Evolutionary conservation across 2,113 vertebrate genomes (phyloP).

Genomic region (Scopus umbretta): DNA sequence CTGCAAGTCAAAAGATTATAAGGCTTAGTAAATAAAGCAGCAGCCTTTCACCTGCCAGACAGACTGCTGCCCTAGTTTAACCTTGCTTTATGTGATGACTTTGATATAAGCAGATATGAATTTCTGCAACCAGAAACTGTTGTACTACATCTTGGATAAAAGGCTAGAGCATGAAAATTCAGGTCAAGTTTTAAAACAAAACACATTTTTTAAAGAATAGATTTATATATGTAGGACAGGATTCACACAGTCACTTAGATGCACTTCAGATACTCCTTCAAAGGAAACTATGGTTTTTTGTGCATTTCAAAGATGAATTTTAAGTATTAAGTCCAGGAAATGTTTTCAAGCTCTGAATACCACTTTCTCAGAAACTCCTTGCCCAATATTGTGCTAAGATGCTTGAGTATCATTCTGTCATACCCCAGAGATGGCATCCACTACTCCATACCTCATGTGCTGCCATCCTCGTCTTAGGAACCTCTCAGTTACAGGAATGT

Average conservation of each 20-base stretch:
- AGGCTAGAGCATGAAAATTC: background rate
- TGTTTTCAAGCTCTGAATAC: background rate
- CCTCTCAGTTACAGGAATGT: background rate
- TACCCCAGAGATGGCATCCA: background rate
- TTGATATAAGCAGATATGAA: background rate
- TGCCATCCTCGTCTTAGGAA: background rate
- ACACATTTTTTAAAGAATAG: background rate
- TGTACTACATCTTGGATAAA: background rate
- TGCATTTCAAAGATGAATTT: background rate
- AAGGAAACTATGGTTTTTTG: background rate
- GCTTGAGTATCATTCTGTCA: background rate
- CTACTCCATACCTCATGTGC: accelerated
- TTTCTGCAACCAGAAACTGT: background rate
- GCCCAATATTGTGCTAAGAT: background rate
- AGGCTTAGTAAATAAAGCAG: constrained; percentile 52
- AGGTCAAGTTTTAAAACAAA: background rate
- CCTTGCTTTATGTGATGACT: background rate
- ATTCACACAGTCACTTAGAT: background rate
- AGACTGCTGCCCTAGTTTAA: constrained; percentile 18
- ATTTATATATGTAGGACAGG: background rate
- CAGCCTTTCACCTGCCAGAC: constrained; percentile 42
- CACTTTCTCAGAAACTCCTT: background rate
- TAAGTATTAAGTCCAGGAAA: background rate
- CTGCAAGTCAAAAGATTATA: constrained; percentile 49
- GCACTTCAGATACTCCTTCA: background rate